Evolutionary conservation across 2,113 vertebrate genomes (phyloP).

Genomic region (Apeltes quadracus): DNA sequence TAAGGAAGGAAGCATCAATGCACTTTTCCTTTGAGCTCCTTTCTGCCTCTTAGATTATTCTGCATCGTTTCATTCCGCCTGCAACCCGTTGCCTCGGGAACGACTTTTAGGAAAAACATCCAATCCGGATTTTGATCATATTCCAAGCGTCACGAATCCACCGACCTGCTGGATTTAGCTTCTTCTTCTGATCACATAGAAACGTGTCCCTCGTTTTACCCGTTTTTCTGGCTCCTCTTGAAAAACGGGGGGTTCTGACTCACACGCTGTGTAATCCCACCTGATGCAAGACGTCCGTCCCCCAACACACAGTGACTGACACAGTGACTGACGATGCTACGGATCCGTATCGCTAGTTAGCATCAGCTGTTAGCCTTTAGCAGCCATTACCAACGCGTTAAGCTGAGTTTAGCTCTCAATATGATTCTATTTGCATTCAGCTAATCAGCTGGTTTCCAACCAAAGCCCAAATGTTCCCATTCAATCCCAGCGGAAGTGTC

Average conservation of each 20-base stretch:
- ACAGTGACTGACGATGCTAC: too few species aligned
- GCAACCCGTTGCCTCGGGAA: not conserved
- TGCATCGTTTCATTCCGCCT: not conserved
- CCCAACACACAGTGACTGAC: too few species aligned
- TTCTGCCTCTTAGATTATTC: not conserved
- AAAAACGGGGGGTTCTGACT: too few species aligned
- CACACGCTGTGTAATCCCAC: too few species aligned
- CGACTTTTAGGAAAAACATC: not conserved
- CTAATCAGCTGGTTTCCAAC: not conserved
- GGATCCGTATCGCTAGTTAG: too few species aligned
- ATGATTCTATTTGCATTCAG: not conserved
- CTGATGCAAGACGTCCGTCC: too few species aligned
- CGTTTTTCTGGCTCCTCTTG: too few species aligned
- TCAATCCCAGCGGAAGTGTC: not conserved
- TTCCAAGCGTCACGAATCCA: not conserved
- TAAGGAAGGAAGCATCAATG: not conserved
- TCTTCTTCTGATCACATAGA: not conserved
- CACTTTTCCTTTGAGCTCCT: not conserved
- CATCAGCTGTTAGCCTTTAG: too few species aligned
- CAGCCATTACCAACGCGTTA: too few species aligned
- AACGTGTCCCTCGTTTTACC: not conserved
- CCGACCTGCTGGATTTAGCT: not conserved
- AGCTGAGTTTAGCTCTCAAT: not conserved
- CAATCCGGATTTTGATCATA: not conserved
- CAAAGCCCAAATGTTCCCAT: not conserved